Evolutionary conservation across 2,888 invertebrate genomes (phyloP).

Genomic region (Lithophane ornitopus): DNA sequence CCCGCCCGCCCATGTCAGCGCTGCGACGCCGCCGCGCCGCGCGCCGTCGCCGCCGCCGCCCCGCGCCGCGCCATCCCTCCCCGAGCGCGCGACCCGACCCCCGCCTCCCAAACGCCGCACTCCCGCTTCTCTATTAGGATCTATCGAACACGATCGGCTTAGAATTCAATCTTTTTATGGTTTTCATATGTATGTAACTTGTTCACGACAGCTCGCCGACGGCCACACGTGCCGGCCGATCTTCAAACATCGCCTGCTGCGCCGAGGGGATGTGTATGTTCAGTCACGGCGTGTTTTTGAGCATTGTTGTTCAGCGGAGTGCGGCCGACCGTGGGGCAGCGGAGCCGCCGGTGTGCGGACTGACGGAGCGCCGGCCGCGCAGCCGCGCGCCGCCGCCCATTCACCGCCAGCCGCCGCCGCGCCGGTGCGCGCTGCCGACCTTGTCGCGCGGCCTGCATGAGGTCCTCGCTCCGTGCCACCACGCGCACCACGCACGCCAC

Average conservation of each 20-base stretch:
- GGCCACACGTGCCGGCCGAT: slow-evolving; percentile 87
- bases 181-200: slow-evolving; percentile 85
- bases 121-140: slow-evolving; percentile 83
- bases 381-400: slow-evolving; percentile 79
- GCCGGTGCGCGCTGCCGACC: slow-evolving; percentile 70
- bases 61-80: slow-evolving; percentile 84
- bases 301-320: slow-evolving; percentile 90
- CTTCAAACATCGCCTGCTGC: slow-evolving; percentile 86
- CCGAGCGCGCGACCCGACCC: slow-evolving; percentile 74
- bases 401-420: slow-evolving; percentile 68
- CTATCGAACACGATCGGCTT: slow-evolving; percentile 85
- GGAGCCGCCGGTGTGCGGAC: slow-evolving; percentile 91
- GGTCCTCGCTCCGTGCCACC: slow-evolving; percentile 69
- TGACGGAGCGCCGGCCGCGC: slow-evolving; percentile 85
- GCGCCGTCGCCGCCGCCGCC: slow-evolving; percentile 84
- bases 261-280: slow-evolving; percentile 81
- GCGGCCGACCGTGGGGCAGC: slow-evolving; percentile 91
- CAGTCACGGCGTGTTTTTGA: slow-evolving; percentile 87
- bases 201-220: slow-evolving; percentile 87
- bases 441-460: slow-evolving; percentile 73
- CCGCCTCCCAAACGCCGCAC: slow-evolving; percentile 81
- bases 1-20: slow-evolving; percentile 90
- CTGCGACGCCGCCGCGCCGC: slow-evolving; percentile 86
- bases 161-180: slow-evolving; percentile 83
- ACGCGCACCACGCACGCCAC: slow-evolving; percentile 36